These are phyloP conservation scores for Poliocrania exsul DNA, from an alignment of 2,797 vertebrate genomes.

Conservation along the genomic window DNA sequence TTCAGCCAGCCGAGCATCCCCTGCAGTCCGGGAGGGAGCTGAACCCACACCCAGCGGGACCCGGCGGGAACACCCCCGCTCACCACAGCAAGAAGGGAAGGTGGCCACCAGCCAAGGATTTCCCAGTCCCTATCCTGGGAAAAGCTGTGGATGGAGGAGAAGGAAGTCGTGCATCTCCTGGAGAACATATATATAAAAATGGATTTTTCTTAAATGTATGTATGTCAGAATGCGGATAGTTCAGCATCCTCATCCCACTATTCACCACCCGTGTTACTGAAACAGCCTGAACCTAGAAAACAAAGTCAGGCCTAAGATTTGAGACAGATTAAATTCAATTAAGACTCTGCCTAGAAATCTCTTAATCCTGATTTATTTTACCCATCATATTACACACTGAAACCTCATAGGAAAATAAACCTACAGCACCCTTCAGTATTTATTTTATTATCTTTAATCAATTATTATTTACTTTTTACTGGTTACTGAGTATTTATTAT, in stretches of 20 bases:
- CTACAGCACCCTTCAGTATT: not conserved
- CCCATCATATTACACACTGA: not conserved
- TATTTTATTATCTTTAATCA: not conserved
- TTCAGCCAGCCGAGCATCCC: not conserved
- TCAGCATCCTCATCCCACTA: not conserved
- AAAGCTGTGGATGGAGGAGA: not conserved
- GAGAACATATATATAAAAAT: no score
- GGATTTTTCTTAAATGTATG: not conserved
- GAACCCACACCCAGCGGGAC: not conserved
- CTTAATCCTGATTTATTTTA: not conserved
- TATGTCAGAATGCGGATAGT: not conserved
- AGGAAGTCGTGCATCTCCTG: not conserved
- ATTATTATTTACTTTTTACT: not conserved
- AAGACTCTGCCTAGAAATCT: not conserved
- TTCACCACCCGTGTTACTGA: not conserved
- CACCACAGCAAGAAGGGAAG: not conserved
- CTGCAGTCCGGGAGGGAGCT: not conserved
- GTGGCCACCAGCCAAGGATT: not conserved
- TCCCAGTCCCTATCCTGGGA: not conserved
- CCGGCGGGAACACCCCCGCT: not conserved
- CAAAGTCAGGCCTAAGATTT: not conserved
- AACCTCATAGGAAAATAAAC: not conserved
- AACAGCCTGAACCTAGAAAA: not conserved
- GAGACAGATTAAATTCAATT: not conserved
- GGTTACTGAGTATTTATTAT: not conserved